Percentiles rank a stretch among this genome's conserved stretches.
Conservation (phyloP, 2,113 vertebrate species). For the Notiomystis cincta region DNA sequence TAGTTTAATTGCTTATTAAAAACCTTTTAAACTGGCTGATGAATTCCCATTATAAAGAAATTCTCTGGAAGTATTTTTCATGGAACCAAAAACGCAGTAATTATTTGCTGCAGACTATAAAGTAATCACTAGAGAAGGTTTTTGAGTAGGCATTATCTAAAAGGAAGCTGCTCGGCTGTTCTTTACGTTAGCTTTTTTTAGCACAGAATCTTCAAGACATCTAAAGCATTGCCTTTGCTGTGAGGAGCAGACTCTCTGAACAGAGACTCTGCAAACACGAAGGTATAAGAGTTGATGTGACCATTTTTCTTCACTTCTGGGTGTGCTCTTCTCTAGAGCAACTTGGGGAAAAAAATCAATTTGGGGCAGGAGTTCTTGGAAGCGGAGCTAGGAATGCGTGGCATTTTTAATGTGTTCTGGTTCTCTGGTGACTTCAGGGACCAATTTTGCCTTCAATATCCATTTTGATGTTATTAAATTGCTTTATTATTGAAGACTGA, state of each 20-base stretch:
- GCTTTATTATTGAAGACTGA: neutral
- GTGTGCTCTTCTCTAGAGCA: neutral
- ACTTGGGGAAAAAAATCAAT: neutral
- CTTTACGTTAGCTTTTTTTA: neutral
- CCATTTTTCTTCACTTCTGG: neutral
- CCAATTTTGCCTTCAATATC: neutral
- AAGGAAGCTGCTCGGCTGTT: neutral
- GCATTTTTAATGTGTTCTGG: neutral
- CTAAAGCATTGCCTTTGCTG: neutral
- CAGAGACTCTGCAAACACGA: neutral
- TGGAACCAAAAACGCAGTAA: neutral
- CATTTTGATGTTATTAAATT: neutral
- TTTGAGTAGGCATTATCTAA: neutral
- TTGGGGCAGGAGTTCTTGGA: neutral
- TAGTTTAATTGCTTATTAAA: constrained; percentile 10
- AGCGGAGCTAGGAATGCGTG: neutral
- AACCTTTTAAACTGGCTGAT: neutral
- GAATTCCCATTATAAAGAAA: neutral
- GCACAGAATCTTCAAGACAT: neutral
- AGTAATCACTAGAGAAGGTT: neutral
- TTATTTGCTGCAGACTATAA: neutral
- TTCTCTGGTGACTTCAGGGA: neutral
- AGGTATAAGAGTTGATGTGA: fast-evolving
- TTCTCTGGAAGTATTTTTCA: neutral
- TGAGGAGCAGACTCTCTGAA: neutral